Base-by-base conservation (phyloP, 2,113 vertebrate species). In the Ctenodactylus gundi region DNA sequence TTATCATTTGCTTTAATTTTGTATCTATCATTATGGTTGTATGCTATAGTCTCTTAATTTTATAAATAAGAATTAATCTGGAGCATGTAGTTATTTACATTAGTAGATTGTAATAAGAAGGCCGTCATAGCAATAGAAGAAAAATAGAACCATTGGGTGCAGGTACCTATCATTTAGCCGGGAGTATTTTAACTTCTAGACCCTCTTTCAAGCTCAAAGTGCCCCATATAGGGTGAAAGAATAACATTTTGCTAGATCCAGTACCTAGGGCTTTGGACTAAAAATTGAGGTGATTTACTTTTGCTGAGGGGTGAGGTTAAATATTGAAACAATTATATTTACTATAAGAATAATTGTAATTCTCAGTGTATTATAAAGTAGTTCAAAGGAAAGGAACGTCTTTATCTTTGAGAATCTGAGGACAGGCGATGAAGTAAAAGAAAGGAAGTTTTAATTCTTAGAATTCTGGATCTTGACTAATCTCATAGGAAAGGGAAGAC, bases 401-500 rank as follows among this genome's bases (percentile, higher is more conserved):
- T 90, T 92, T 88, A 51, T 82, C 49, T 95, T 78, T 86, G 80
- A 91, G 21, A 85, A 44, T 67, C 68, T 53, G 58, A 80, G 51
- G 0, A 21, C 29, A 77, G 21, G 5, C 34, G 0, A 41, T 78
- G 31, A 55, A 34, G 90, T 70, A 90, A n/a, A 60, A 39, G 41
- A 64, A 31, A 46, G 15, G 1, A 67, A 78, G 15, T 78, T 85
- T 60, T 91, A 5, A 23, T 81, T 87, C 29, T 72, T 23, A 80
- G 60, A 93, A 34, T 6, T 15, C 5, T 51, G 6, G 21, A n/a
- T n/a, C 65, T 83, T 39, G 34, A 58, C 41, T 85, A 44, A 60
- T 62, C 60, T 53, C 9, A 23, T 55, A 36, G 31, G 20, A 65
- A 36, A 60, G 20, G 91, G 46, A 34, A 53, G 23, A 55, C 23